Base-by-base conservation (phyloP, 2,888 invertebrate genomes). In the Eristalis tenax region DNA sequence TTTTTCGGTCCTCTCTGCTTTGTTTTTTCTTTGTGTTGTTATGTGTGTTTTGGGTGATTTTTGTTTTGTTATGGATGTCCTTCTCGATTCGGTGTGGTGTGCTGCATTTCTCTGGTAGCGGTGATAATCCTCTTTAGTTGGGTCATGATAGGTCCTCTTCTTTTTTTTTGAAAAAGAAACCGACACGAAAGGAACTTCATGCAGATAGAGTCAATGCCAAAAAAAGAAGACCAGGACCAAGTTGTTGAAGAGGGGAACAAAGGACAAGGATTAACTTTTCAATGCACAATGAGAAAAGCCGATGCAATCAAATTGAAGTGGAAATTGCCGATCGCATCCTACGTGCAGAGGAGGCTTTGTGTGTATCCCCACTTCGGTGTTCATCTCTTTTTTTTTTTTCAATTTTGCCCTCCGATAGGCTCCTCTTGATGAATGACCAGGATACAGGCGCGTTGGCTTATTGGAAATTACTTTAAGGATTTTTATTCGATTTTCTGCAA, bases 51-150 rank as follows among this genome's bases (percentile, higher is more conserved):
- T 26, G 26, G 50, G 18, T 26, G 15, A 28, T 59, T 59, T 59
- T 89, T 90, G 90, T 89, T 90, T 89, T 89, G 90, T 91, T 91
- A 90, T 91, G 89, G 89, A 90, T 90, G 88, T 82, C 83, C 79
- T 87, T 88, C 50, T 50, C 82, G 79, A 26, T 23, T 28, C n/a
- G 68, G 64, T 70, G 26, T 26, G 26, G 26, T 26, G 43, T 13
- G 63, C 11, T 71, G 68, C 74, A 74, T 75, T 66, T 56, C 70
- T 74, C 69, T 79, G 79, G 83, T 79, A 81, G 83, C 79, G 83
- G 73, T 70, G 76, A 87, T 87, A 87, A 87, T 87, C 87, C 87
- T 87, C 87, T 87, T 87, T 87, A 87, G 87, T 87, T 79, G 87
- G 83, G 83, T 80, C 83, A 87, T 87, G 87, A 87, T 87, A 83